phyloP scores from a whole-genome alignment of 2,113 vertebrate species.

The Lepus timidus region DNA sequence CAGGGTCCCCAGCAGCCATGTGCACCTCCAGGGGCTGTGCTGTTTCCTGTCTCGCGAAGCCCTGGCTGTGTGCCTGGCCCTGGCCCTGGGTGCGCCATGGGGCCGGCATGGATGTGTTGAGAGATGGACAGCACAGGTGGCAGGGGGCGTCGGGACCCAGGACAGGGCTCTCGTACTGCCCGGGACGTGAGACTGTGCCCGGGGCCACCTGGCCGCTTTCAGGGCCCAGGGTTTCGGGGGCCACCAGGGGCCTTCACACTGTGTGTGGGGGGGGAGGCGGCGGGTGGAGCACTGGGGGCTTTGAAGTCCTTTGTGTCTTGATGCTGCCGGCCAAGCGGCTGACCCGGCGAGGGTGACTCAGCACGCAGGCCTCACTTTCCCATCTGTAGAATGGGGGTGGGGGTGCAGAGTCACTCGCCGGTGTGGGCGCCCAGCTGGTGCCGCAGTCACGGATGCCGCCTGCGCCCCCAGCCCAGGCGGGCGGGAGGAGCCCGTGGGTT shows the following conservation, averaged over 20 bases:
- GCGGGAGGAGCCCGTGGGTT: rapidly evolving
- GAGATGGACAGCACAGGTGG: background rate
- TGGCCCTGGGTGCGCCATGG: rapidly evolving
- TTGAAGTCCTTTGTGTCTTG: background rate
- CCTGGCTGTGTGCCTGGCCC: background rate
- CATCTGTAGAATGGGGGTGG: background rate
- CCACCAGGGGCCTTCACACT: background rate
- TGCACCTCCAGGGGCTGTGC: no score
- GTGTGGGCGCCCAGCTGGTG: no score
- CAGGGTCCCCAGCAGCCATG: background rate
- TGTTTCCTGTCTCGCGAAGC: background rate
- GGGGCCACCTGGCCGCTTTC: background rate
- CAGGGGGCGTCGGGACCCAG: background rate
- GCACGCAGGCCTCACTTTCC: background rate
- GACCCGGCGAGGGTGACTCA: background rate
- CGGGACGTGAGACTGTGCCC: rapidly evolving
- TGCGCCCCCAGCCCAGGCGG: background rate
- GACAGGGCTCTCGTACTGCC: background rate
- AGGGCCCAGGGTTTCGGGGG: background rate
- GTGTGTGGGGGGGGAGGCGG: background rate
- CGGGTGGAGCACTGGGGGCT: background rate
- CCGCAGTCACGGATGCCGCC: no score
- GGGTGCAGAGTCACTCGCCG: no score
- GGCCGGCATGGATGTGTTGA: background rate
- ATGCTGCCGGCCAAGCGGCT: background rate